Conservation (phyloP, 2,888 invertebrate species). For the Eupithecia subfuscata region DNA sequence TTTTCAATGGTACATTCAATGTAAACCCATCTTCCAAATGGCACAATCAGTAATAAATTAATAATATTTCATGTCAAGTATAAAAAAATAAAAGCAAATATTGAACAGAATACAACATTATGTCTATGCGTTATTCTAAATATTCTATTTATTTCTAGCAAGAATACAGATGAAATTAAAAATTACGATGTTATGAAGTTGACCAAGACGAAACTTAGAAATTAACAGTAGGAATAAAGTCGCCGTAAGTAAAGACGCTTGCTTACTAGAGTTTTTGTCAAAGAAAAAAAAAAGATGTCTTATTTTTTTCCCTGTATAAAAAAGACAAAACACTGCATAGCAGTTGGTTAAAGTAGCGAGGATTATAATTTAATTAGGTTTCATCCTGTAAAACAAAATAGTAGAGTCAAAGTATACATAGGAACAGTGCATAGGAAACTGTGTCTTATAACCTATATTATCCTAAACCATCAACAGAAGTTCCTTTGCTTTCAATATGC, state of each 20-base stretch:
- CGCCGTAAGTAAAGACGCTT: background rate
- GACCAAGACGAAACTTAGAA: background rate
- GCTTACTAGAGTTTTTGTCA: background rate
- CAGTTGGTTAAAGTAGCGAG: background rate
- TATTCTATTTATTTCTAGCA: conserved; percentile 2
- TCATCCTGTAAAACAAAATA: background rate
- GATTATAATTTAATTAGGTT: background rate
- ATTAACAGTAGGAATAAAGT: background rate
- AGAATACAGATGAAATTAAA: background rate
- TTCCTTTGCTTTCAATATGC: conserved; percentile 59
- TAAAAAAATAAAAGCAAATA: background rate
- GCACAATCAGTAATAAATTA: background rate
- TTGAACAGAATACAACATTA: background rate
- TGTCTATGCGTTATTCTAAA: background rate
- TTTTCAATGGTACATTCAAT: conserved; percentile 25
- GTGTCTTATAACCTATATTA: conserved; percentile 48
- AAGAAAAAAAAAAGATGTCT: background rate
- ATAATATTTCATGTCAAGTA: background rate
- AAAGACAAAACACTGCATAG: background rate
- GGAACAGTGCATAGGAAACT: conserved; percentile 25
- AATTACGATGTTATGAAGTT: background rate
- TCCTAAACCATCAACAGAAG: conserved; percentile 68
- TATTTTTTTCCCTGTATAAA: background rate
- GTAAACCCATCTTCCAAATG: background rate
- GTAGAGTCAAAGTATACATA: background rate